Base-by-base conservation (phyloP, 1,140 invertebrate genomes). In the Lepidurus arcticus region DNA sequence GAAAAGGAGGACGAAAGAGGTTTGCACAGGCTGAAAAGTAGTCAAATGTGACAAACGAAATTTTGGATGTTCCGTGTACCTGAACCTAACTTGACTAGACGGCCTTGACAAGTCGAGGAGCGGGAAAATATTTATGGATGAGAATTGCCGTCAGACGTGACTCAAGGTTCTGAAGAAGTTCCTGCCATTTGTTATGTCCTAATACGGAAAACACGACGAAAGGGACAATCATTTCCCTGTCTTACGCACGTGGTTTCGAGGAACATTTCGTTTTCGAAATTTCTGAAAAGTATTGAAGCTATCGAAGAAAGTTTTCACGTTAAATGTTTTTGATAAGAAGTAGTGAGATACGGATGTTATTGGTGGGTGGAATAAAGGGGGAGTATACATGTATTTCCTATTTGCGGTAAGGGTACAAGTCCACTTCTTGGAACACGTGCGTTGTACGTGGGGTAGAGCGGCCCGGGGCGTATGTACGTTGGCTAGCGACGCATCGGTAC, bases 401-500 rank as follows among this genome's bases (percentile, higher is more conserved):
- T 65, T 65, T 65, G 21, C 53, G 76, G 42, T 53, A 47, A 13
- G 76, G 44, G 44, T 76, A 45, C 26, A 76, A 76, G 16, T 45
- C 42, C 34, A 76, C 45, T 45, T 76, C 76, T 45, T 76, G 76
- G n/a, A 45, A 76, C 43, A 76, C 45, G 11, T 45, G 43, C 13
- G n/a, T 44, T 5, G 76, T 76, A 13, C 76, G 42, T n/a, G 76
- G 76, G 26, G 44, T 24, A 8, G 45, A 24, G 26, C 42, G 34
- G 1, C 42, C 42, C 7, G 76, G 21, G 9, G 21, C 26, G 47
- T 45, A 76, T 6, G 13, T 42, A 21, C 76, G 42, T 53, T 76
- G 43, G 47, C 76, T 76, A 24, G 76, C 76, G 1, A 44, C 45
- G 76, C 76, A 76, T 10, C 76, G 44, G n/a, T 76, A 76, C 26